Base-by-base conservation (phyloP, 2,888 invertebrate genomes). In the Crossocerus cetratus region DNA sequence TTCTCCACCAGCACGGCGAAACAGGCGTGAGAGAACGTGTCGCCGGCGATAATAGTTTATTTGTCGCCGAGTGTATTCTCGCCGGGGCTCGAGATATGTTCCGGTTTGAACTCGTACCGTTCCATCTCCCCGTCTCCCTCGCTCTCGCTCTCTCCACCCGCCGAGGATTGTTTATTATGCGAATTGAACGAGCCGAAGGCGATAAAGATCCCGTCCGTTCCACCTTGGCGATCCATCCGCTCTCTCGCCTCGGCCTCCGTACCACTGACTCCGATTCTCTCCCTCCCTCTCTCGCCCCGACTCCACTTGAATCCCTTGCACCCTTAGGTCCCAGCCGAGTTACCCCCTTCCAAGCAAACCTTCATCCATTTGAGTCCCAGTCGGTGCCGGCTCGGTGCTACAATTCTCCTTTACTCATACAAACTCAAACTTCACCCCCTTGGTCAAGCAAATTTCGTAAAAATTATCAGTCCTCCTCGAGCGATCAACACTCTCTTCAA, bases 41-140 rank as follows among this genome's bases (percentile, higher is more conserved):
- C 90, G 88, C 84, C 76, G 84, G 86, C 87, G 90, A 89, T 90
- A 89, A 90, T 90, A 88, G 88, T 90, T 90, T 90, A 90, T 90
- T 90, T 90, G 90, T 90, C 89, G 88, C 85, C 81, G 81, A 78
- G 80, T 80, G 32, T 32, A 32, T 32, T 32, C 32, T 80, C 84
- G 84, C 86, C 71, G 73, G 64, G 78, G 73, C 82, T 32, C 77
- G 83, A 89, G 89, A 89, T 89, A 89, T 88, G 88, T 89, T 86
- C 88, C 87, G 87, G 86, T 89, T 88, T 87, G 32, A 32, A 32
- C 86, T 84, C 83, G 80, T 74, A 81, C 81, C 85, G 80, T 84
- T 84, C 83, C 32, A 32, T 32, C 32, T 32, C 32, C 11, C 32
- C 32, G 8, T 32, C 32, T 32, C 32, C 11, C 32, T 32, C 8